Conservation (phyloP, 2,888 invertebrate species). For the Acrocyrtus sp. region DNA sequence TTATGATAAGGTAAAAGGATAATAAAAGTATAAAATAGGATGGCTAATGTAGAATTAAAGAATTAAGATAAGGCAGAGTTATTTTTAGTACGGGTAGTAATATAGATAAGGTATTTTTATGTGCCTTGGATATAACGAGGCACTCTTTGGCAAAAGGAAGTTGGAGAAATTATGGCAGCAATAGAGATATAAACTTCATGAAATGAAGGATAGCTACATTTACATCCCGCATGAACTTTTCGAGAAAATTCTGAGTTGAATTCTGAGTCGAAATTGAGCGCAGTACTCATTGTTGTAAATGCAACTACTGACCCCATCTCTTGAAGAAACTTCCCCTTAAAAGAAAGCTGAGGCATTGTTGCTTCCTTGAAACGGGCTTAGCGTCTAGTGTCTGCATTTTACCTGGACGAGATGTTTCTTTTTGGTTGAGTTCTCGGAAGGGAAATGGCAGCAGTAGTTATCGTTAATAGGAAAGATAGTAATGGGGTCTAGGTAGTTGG, state of each 20-base stretch:
- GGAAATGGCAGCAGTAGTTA: not conserved
- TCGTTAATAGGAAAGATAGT: not conserved
- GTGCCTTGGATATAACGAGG: too few relatives aligned
- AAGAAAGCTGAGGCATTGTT: not conserved
- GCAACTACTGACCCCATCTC: slow-evolving; percentile 43
- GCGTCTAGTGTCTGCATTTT: too few relatives aligned
- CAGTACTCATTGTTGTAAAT: not conserved
- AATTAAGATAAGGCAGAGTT: not conserved
- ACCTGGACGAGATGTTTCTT: too few relatives aligned
- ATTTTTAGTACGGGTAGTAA: too few relatives aligned
- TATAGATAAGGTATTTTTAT: too few relatives aligned
- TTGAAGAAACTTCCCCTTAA: slow-evolving; percentile 27
- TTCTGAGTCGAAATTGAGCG: not conserved
- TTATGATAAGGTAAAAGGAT: too few relatives aligned
- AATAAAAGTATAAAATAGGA: not conserved
- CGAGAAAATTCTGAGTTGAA: too few relatives aligned
- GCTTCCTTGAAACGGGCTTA: too few relatives aligned
- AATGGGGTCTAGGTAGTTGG: too few relatives aligned
- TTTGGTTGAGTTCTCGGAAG: not conserved
- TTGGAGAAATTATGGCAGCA: not conserved
- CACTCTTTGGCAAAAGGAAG: too few relatives aligned
- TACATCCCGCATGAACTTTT: slow-evolving; percentile 2
- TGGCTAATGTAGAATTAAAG: not conserved
- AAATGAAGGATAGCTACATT: too few relatives aligned
- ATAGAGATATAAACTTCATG: not conserved